Evolutionary conservation across 2,113 vertebrate genomes (phyloP).

Genomic region (Epinephelus cyanopodus): DNA sequence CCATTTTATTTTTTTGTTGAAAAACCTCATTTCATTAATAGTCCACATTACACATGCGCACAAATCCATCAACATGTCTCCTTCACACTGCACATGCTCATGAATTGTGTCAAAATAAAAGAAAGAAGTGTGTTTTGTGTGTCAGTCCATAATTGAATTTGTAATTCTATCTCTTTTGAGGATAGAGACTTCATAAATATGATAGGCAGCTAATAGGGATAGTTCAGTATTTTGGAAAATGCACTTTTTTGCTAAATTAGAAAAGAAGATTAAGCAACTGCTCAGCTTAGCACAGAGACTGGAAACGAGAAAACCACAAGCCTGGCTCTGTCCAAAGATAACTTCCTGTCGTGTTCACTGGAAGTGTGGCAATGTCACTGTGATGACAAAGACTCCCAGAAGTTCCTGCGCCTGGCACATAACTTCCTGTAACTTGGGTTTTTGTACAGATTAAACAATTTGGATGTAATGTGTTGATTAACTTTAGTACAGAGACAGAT

Average conservation of each 20-base stretch:
- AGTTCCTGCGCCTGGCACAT: too few species aligned
- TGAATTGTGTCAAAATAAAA: conserved; percentile 16
- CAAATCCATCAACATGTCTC: not conserved
- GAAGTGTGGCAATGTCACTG: too few species aligned
- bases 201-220: not conserved
- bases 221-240: too few species aligned
- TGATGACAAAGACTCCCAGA: too few species aligned
- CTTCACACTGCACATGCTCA: not conserved
- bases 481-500: not conserved
- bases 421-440: too few species aligned
- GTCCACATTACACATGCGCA: not conserved
- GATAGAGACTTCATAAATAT: not conserved
- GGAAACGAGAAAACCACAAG: too few species aligned
- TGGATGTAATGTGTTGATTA: not conserved
- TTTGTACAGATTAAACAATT: too few species aligned
- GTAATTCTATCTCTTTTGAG: not conserved
- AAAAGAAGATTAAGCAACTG: too few species aligned
- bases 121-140: conserved; percentile 15
- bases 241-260: too few species aligned
- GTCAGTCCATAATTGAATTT: not conserved
- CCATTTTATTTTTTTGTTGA: conserved; percentile 9
- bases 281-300: too few species aligned
- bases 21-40: conserved; percentile 1
- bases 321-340: too few species aligned
- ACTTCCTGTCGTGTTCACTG: too few species aligned